Conservation (phyloP, 2,113 vertebrate genomes). For the Athene noctua region DNA sequence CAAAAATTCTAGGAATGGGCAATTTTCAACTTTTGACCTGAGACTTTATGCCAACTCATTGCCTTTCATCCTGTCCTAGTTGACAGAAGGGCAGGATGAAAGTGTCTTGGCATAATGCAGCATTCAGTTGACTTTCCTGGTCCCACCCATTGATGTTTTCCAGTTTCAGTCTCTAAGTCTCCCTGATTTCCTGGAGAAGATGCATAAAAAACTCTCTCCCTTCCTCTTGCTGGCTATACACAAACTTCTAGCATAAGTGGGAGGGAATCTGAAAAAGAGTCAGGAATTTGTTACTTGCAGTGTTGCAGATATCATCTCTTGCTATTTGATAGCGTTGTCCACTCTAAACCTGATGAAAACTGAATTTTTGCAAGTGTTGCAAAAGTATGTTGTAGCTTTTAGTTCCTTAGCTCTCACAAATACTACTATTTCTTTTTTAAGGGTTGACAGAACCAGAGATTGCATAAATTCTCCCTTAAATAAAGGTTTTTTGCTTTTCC, state of each 20-base stretch:
- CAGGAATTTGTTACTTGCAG: background rate
- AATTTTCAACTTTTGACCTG: conserved; percentile 43
- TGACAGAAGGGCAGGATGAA: conserved; percentile 41
- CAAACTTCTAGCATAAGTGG: background rate
- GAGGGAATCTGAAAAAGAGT: background rate
- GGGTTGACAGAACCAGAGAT: background rate
- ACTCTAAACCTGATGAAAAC: background rate
- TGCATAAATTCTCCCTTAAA: background rate
- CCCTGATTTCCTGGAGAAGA: conserved; percentile 34
- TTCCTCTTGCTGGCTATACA: background rate
- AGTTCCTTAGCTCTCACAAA: background rate
- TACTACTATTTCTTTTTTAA: background rate
- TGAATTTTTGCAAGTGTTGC: background rate
- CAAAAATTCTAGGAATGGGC: conserved; percentile 30
- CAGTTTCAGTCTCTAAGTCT: conserved; percentile 30
- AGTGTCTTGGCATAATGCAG: conserved; percentile 10
- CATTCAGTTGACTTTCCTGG: conserved; percentile 34
- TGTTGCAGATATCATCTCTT: background rate
- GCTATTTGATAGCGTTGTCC: background rate
- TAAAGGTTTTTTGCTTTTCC: background rate
- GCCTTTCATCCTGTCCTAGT: conserved; percentile 3
- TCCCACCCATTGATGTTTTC: conserved; percentile 25
- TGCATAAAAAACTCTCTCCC: background rate
- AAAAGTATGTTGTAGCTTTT: background rate
- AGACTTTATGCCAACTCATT: background rate